Evolutionary conservation across 2,888 invertebrate genomes (phyloP).

Genomic region (Operophtera brumata): DNA sequence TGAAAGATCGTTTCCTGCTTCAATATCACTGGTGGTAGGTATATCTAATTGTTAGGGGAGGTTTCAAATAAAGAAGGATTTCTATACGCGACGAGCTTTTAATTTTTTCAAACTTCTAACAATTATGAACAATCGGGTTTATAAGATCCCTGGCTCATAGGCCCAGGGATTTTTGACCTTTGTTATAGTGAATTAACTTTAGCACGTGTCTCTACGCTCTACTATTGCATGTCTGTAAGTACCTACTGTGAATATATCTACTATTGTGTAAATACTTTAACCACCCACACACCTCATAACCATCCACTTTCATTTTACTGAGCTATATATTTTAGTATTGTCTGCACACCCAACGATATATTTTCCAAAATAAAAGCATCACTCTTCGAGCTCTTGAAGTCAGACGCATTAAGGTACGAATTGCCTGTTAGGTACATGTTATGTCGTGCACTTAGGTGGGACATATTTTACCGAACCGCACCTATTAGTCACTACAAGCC

Average conservation of each 20-base stretch:
- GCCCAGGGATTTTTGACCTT: background rate
- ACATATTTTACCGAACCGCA: conserved; percentile 54
- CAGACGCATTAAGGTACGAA: conserved; percentile 41
- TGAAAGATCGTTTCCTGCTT: conserved; percentile 16
- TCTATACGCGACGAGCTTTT: no score
- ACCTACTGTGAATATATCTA: no score
- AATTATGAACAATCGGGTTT: no score
- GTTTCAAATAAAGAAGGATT: background rate
- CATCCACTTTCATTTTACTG: no score
- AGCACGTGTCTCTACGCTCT: background rate
- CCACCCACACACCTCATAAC: no score
- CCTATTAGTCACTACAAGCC: conserved; percentile 57
- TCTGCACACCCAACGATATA: background rate
- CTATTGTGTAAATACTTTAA: no score
- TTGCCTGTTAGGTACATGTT: conserved; percentile 41
- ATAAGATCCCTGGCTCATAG: background rate
- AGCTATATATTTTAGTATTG: no score
- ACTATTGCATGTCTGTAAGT: background rate
- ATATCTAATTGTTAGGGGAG: background rate
- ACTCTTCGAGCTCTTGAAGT: conserved; percentile 23
- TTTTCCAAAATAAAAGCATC: conserved; percentile 10
- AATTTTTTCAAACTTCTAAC: no score
- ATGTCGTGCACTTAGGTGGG: conserved; percentile 51
- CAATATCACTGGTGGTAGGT: conserved; percentile 1
- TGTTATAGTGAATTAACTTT: background rate